Base-by-base conservation (phyloP, 2,797 vertebrate genomes). In the Pachyuromys duprasi region DNA sequence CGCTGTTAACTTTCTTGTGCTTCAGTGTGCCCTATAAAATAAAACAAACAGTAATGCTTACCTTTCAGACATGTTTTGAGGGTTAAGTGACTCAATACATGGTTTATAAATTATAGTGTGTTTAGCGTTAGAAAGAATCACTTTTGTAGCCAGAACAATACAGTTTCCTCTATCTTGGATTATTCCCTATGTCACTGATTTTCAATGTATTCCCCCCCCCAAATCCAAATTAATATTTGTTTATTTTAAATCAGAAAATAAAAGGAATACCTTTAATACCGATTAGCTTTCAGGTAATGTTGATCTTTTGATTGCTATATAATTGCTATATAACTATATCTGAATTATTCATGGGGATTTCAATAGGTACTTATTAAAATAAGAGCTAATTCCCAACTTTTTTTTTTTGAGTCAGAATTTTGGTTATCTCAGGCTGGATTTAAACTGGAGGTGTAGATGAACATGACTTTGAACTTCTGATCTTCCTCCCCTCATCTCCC, bases 161-260 rank as follows among this genome's bases (percentile, higher is more conserved):
- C 24, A 63, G 17, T 89, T 62, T 76, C 42, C 57, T 62, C 28
- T 78, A 26, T n/a, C 8, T 49, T 24, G 14, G n/a, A 17, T 11
- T 55, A 6, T 5, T 89, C 3, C 2, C 8, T 72, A 3, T 45
- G 2, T 74, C 8, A 12, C 36, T 90, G 8, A 63, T 69, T 89
- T 81, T 76, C 39, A 88, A 2, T 78, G 26, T 55, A n/a, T 24
- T 86, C 70, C 39, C 65, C 60, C 8, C 28, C 11, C 2, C 1
- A 65, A 65, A 69, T 63, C 14, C 28, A 76, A 87, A 36, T 89
- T 80, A 81, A 28, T 72, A 60, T n/a, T 75, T 91, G 53, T 33
- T 91, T 63, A 22, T 86, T 94, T 94, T 60, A 90, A 89, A 62
- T 33, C 49, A 26, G 6, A 24, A 91, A 60, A 67, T 86, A 14